Base-by-base conservation (phyloP, 1,140 invertebrate genomes). In the Caenorhabditis tropicalis region DNA sequence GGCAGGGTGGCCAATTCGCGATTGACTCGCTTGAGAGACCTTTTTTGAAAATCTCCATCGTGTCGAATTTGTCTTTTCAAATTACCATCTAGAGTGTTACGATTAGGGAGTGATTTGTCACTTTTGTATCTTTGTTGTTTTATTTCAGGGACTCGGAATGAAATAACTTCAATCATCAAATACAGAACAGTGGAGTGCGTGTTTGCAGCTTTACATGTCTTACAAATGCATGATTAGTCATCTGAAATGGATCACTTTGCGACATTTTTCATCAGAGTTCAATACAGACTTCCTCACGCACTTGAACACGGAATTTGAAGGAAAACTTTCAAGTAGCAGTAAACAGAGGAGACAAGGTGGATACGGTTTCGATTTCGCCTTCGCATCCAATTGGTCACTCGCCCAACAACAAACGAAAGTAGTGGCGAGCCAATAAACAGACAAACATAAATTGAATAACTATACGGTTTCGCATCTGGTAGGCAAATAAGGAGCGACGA, bases 381-480 rank as follows among this genome's bases (percentile, higher is more conserved):
- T 74, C 36, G 65, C 65, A 39, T 74, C 21, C 65, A 46, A 74
- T 21, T 74, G 65, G 65, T 74, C 65, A 74, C 65, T 74, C 65
- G 65, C 65, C 65, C 65, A 46, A 74, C 36, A 74, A 74, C 65
- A 74, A 74, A 74, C 36, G 65, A 74, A 74, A 74, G 65, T 74
- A 46, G 65, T 43, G 58, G 31, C 65, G 65, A 74, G 65, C 65
- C 65, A 74, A 74, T 74, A 74, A 74, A 74, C 65, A 74, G 36
- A 46, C 65, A 74, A 74, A 74, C 36, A 74, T 74, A 74, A 74
- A 74, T 74, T 74, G 65, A 74, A 74, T 74, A 74, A 74, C 65
- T 74, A 74, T 74, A 74, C 65, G 65, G 65, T 74, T 74, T 74
- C 36, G 65, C 65, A 74, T 74, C 65, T 74, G 65, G 65, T 74